Percentiles rank a stretch among this genome's conserved stretches.
Conservation (phyloP, 2,113 vertebrate genomes). For the Sorex araneus region DNA sequence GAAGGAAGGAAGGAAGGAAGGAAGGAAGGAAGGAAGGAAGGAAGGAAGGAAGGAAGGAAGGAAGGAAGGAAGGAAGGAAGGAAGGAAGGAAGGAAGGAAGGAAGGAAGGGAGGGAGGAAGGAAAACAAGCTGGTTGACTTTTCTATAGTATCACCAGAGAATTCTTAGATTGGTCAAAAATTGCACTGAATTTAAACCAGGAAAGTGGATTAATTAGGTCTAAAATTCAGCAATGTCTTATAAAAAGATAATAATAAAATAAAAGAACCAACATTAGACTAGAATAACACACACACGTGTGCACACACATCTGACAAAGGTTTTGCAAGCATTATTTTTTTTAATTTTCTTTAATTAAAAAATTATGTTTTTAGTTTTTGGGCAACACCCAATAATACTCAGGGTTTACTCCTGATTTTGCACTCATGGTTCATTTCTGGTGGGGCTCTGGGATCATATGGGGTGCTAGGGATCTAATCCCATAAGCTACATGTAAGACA, state of each 20-base stretch:
- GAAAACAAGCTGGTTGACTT: background rate
- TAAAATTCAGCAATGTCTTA: background rate
- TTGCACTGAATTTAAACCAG: background rate
- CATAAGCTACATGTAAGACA: too few relatives aligned
- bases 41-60: too few relatives aligned
- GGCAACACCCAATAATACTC: background rate
- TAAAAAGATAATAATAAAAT: background rate
- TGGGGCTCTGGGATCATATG: too few relatives aligned
- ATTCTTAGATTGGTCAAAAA: background rate
- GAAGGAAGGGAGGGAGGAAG: too few relatives aligned
- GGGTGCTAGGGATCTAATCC: too few relatives aligned
- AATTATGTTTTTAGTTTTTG: background rate
- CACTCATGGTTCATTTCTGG: too few relatives aligned
- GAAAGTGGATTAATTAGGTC: background rate
- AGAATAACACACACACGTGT: background rate
- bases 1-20: too few relatives aligned
- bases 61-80: too few relatives aligned
- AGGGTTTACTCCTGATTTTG: too few relatives aligned
- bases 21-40: too few relatives aligned
- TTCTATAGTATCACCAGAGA: background rate
- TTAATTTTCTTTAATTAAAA: too few relatives aligned
- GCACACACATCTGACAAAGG: background rate
- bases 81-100: too few relatives aligned
- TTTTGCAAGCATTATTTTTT: background rate
- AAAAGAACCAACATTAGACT: background rate